Evolutionary conservation across 2,797 vertebrate genomes (phyloP), one percentile per base, ranked within the genome.

Genomic region (Micromesistius poutassou): DNA sequence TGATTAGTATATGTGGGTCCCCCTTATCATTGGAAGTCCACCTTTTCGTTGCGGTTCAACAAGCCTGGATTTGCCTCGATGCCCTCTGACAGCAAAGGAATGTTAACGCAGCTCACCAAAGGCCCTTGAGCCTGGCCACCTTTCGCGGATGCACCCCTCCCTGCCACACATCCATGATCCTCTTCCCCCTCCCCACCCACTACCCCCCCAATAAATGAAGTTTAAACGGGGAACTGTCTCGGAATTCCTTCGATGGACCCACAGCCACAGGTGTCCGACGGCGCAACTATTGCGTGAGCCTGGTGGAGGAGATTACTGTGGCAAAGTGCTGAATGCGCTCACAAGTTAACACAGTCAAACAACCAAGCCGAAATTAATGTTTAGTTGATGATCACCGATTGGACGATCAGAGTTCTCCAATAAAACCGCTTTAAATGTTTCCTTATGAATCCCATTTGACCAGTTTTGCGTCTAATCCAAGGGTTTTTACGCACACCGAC

Each of bases 31-130:
- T 31, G 31, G 70, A 33, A 71, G 28, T 75, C 30, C 16, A 77
- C 74, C 84, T 55, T 78, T 87, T 77, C 82, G 87, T 89, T 87
- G 80, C 1, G 76, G 73, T 79, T 81, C 84, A 86, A 86, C 93
- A 93, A 88, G 93, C 90, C 89, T 86, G 79, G 91, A 92, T 93
- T 87, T 16, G 94, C 85, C 89, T 87, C 81, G 80, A 86, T 93
- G 91, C 89, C 90, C 91, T 91, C 89, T 92, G 91, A 93, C 90
- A 92, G 89, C 80, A 88, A 82, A 81, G 92, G 93, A 94, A 95
- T 94, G 93, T 89, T 88, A 89, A 84, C 28, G 88, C 82, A 91
- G 92, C 91, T 87, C 81, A 90, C 87, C 83, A 84, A 90, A 92
- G 87, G 87, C 89, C 90, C 83, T 85, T 92, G 84, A 93, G 91